phyloP scores from a whole-genome alignment of 2,113 vertebrate species.

The Oreochromis aureus region DNA sequence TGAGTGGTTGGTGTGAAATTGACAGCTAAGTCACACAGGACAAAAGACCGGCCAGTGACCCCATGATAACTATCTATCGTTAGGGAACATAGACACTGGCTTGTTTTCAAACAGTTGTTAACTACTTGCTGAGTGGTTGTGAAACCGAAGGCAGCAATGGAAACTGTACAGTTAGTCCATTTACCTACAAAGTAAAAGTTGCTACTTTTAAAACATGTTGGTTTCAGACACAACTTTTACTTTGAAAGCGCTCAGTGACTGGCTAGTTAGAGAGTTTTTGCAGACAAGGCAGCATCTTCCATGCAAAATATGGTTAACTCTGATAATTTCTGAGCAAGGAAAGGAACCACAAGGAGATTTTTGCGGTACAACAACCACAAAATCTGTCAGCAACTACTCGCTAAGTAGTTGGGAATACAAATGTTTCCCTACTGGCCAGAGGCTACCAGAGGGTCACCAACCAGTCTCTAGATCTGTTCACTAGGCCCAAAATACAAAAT shows the following conservation, averaged over 20 bases:
- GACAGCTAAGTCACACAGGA: not conserved
- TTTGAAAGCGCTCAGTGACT: not conserved
- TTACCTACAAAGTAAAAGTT: not conserved
- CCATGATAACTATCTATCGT: not conserved
- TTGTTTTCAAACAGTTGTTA: not conserved
- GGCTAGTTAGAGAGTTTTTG: not conserved
- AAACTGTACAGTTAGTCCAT: not conserved
- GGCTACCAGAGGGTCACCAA: not conserved
- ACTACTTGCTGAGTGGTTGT: not conserved
- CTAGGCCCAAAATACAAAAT: not conserved
- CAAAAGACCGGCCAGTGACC: not conserved
- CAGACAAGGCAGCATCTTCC: not conserved
- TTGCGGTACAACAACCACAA: not conserved
- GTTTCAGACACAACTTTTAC: not conserved
- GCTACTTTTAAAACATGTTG: not conserved
- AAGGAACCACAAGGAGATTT: not conserved
- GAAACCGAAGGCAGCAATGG: not conserved
- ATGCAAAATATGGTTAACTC: not conserved
- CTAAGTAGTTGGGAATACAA: not conserved
- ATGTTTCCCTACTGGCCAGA: not conserved
- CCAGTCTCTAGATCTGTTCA: not conserved
- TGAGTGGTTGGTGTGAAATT: not conserved
- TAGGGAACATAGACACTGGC: not conserved
- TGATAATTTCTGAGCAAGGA: not conserved
- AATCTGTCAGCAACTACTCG: not conserved